These are phyloP conservation scores for Pharmacophagus antenor DNA, from an alignment of 2,888 invertebrate genomes.

Conservation along the genomic window DNA sequence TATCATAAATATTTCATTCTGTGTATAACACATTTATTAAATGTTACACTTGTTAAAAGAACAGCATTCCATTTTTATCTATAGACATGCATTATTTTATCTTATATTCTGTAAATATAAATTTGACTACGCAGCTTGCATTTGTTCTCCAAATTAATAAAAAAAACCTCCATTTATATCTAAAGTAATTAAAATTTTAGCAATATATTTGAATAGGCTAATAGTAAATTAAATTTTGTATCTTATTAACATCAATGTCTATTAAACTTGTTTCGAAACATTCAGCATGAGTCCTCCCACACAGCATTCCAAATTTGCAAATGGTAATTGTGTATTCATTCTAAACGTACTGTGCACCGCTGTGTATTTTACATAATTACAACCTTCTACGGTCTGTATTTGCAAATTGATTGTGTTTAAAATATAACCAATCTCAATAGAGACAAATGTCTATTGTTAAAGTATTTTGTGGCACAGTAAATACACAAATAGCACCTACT, in stretches of 20 bases:
- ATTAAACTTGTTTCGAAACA: constrained; percentile 10
- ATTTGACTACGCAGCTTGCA: too few species aligned
- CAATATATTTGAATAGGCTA: not conserved
- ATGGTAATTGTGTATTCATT: constrained; percentile 21
- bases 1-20: not conserved
- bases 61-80: too few species aligned
- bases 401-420: constrained; percentile 11
- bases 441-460: not conserved
- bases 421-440: not conserved
- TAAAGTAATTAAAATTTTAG: too few species aligned
- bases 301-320: constrained; percentile 22
- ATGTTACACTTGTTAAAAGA: not conserved
- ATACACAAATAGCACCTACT: too few species aligned
- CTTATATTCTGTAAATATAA: too few species aligned
- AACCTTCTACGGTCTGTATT: constrained; percentile 8
- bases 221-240: constrained; percentile 5
- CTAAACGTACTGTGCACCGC: not conserved
- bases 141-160: too few species aligned
- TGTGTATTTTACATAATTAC: constrained; percentile 17
- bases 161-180: too few species aligned
- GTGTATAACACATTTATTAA: not conserved
- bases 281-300: constrained; percentile 18
- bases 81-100: too few species aligned
- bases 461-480: not conserved
- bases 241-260: not conserved